Conservation (phyloP, 2,888 invertebrate genomes). For the Sarcophaga variegata region DNA sequence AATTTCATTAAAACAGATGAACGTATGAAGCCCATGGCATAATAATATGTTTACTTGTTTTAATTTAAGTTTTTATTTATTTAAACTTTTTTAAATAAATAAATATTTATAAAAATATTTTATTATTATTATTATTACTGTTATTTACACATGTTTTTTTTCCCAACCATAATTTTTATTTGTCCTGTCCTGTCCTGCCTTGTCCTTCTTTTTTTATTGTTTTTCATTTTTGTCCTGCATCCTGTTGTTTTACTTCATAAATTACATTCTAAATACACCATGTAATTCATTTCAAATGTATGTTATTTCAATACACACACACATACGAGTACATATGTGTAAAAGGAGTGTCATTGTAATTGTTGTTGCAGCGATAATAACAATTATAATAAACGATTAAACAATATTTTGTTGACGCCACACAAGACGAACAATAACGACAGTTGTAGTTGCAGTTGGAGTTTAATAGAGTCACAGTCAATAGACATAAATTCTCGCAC, state of each 20-base stretch:
- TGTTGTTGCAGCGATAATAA: constrained; percentile 19
- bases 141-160: constrained; percentile 12
- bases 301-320: neutral
- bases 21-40: too few relatives aligned
- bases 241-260: constrained; percentile 48
- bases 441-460: neutral
- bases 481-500: constrained; percentile 55
- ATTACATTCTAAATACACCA: constrained; percentile 31
- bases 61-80: too few relatives aligned
- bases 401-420: constrained; percentile 25
- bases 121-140: too few relatives aligned
- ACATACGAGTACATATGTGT: too few relatives aligned
- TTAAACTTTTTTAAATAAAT: too few relatives aligned
- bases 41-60: too few relatives aligned
- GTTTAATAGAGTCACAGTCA: constrained; percentile 46
- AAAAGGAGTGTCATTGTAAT: too few relatives aligned
- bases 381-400: constrained; percentile 14
- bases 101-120: too few relatives aligned
- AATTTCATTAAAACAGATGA: too few relatives aligned
- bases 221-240: neutral
- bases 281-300: constrained; percentile 46
- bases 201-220: too few relatives aligned
- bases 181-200: neutral
- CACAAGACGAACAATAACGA: neutral
- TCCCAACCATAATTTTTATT: neutral